These are phyloP conservation scores for Clarias macrocephalus DNA, from an alignment of 2,113 vertebrate species.

Conservation along the genomic window DNA sequence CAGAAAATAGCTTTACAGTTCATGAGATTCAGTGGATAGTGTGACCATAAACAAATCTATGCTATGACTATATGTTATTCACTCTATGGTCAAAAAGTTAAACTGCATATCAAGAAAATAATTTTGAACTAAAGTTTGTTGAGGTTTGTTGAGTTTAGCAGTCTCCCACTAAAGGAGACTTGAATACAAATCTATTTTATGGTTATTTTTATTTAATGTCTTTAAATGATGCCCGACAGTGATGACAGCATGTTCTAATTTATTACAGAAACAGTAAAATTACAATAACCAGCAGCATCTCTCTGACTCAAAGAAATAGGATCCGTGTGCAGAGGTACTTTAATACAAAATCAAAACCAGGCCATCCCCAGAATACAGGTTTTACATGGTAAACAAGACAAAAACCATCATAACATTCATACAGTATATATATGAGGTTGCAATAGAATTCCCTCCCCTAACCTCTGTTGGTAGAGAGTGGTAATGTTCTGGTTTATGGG, in stretches of 20 bases:
- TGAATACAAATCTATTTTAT: too few relatives aligned
- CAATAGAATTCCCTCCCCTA: not conserved
- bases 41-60: too few relatives aligned
- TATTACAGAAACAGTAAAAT: not conserved
- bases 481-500: not conserved
- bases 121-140: too few relatives aligned
- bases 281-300: not conserved
- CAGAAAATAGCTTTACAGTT: not conserved
- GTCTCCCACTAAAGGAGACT: too few relatives aligned
- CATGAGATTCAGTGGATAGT: too few relatives aligned
- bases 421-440: not conserved
- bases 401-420: not conserved
- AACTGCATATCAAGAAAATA: too few relatives aligned
- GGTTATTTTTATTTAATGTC: not conserved
- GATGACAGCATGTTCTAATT: not conserved
- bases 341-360: not conserved
- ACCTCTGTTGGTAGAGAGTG: not conserved
- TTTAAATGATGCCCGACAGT: not conserved
- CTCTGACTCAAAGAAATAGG: not conserved
- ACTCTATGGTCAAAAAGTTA: too few relatives aligned
- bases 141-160: too few relatives aligned
- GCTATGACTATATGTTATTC: too few relatives aligned
- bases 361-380: not conserved
- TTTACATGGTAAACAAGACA: not conserved
- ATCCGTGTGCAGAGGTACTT: not conserved